Evolutionary conservation across 37 sponge, comb jelly and placozoan genomes (phyloP).

Genomic region (Hexactinellida sp.): DNA sequence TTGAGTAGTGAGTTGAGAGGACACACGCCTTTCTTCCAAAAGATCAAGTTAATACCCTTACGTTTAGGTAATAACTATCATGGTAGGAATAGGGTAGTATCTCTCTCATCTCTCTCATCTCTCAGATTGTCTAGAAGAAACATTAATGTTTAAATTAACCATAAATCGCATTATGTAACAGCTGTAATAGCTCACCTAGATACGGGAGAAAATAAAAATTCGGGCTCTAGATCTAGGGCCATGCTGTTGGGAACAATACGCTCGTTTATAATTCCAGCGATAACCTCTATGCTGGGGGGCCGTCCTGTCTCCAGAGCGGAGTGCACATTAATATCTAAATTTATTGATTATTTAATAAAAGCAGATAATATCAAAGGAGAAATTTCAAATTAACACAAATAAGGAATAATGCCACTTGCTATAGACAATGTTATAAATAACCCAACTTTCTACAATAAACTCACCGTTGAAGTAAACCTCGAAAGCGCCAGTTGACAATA

Average conservation of each 20-base stretch:
- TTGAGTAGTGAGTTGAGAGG: not conserved
- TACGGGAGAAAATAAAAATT: too few relatives aligned
- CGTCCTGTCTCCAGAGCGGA: not conserved
- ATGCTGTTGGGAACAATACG: not conserved
- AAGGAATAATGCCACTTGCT: not conserved
- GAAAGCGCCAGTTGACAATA: constrained; percentile 80
- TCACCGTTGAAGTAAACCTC: constrained; percentile 74
- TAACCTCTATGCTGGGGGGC: not conserved
- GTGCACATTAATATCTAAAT: not conserved
- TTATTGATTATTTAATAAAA: not conserved
- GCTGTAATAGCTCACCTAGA: too few relatives aligned
- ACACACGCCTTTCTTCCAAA: not conserved
- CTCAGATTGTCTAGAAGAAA: not conserved
- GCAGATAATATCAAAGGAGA: too few relatives aligned
- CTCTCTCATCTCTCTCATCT: not conserved
- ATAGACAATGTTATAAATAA: not conserved
- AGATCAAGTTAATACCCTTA: not conserved
- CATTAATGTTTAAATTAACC: too few relatives aligned
- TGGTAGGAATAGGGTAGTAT: not conserved
- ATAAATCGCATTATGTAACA: too few relatives aligned
- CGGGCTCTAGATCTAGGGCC: not conserved
- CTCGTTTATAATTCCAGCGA: not conserved
- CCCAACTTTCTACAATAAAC: not conserved
- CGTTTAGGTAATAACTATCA: not conserved
- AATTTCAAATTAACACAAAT: not conserved